Conservation (phyloP, 1,140 invertebrate genomes). For the Ceratina australensis region DNA sequence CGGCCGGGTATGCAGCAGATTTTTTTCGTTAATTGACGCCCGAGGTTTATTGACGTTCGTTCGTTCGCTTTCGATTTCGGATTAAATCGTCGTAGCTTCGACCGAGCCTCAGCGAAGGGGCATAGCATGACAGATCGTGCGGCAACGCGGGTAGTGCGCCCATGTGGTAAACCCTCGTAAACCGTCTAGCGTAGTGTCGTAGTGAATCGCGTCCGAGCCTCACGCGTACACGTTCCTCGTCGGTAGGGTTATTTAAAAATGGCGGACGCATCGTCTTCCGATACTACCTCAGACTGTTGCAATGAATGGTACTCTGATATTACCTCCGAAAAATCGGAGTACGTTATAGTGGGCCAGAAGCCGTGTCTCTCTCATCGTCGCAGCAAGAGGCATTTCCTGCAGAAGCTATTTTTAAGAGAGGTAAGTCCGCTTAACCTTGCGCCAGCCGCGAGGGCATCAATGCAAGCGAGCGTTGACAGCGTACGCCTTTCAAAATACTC, state of each 20-base stretch:
- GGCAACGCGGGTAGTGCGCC: neutral
- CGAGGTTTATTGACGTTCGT: too few species aligned
- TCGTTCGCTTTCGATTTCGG: too few species aligned
- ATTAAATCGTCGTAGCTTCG: too few species aligned
- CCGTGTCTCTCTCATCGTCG: slow-evolving; percentile 63
- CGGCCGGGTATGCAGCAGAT: too few species aligned
- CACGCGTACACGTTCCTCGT: slow-evolving; percentile 15
- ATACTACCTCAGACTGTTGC: slow-evolving; percentile 77
- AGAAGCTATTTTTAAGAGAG: slow-evolving; percentile 75
- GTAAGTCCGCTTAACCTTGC: slow-evolving; percentile 69
- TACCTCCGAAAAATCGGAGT: slow-evolving; percentile 74
- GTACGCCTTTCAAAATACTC: slow-evolving; percentile 45
- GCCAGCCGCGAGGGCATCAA: slow-evolving; percentile 20
- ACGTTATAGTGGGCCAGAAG: slow-evolving; percentile 72
- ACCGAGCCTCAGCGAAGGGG: too few species aligned
- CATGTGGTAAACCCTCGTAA: neutral
- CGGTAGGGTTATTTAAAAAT: slow-evolving; percentile 78
- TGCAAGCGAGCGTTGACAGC: slow-evolving; percentile 54
- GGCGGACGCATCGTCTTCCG: slow-evolving; percentile 79
- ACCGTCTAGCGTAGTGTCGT: neutral
- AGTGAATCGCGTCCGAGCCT: slow-evolving; percentile 6
- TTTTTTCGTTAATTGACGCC: neutral
- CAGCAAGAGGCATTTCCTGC: slow-evolving; percentile 70
- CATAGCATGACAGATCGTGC: neutral
- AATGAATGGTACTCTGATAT: slow-evolving; percentile 77